Base-by-base conservation (phyloP, 2,888 invertebrate species). In the Parnassius glacialis region DNA sequence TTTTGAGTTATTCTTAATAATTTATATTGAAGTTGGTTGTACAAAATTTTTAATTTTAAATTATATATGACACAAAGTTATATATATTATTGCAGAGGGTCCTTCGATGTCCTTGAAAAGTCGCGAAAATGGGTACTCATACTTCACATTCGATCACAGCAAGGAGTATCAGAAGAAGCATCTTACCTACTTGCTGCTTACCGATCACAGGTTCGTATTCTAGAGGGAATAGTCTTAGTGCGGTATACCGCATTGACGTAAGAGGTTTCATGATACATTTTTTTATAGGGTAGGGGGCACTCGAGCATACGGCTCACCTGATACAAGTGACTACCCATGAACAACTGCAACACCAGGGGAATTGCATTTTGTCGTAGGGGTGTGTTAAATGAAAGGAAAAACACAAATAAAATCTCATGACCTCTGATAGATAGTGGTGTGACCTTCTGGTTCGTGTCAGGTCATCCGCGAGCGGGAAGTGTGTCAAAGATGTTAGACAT, bases 141-240 rank as follows among this genome's bases (percentile, higher is more conserved):
- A 79, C 59, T 85, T 81, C 61, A 65, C 65, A 0, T 84, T 71
- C 54, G 73, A 79, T 44, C 84, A 85, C 52, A 74, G 64, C 52
- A 62, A 56, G 7, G 68, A 69, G 0, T 83, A 84, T 56, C 82
- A 79, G 64, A 66, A 44, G 2, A 63, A 67, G 57, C 83, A 83
- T 51, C 68, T 62, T 3, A 9, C 41, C 0, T 78, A 73, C 57
- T 55, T 69, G 3, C 12, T 57, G n/a, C 51, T 43, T 48, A 52
- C 59, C 11, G 44, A 57, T 43, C 56, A 56, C 9, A 59, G 64
- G 64, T 65, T 56, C 13, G 61, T 61, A 7, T n/a, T 5, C 34
- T 34, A 34, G 34, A 34, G 34, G 3, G 5, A 34, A 47, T 20
- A 20, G 20, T 20, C 20, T 20, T 20, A 20, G 2, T 20, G 20